Evolutionary conservation across 2,888 invertebrate species (phyloP).

Genomic region (Sarcophaga rosellei): DNA sequence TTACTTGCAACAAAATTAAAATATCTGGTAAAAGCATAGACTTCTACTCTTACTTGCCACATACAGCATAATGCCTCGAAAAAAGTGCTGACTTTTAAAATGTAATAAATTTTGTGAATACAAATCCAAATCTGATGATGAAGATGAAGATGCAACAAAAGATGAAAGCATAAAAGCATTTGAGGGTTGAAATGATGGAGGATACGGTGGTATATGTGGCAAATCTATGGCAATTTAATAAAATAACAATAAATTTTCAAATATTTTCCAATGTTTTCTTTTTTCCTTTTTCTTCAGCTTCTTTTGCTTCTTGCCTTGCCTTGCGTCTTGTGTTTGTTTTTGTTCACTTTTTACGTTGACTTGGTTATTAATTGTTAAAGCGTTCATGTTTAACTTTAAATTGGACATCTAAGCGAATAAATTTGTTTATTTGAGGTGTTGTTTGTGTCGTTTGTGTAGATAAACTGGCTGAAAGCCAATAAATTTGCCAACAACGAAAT

Average conservation of each 20-base stretch:
- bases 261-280: not conserved
- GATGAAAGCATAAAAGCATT: not conserved
- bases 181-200: not conserved
- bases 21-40: no score
- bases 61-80: no score
- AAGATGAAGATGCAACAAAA: not conserved
- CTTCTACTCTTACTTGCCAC: no score
- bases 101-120: slow-evolving; percentile 51
- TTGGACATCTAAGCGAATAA: slow-evolving; percentile 65
- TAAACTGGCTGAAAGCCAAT: slow-evolving; percentile 59
- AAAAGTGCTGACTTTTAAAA: slow-evolving; percentile 46
- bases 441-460: slow-evolving; percentile 24
- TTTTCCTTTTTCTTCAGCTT: not conserved
- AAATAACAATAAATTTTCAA: slow-evolving; percentile 61
- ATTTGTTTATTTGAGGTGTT: slow-evolving; percentile 61
- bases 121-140: slow-evolving; percentile 1
- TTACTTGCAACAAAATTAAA: no score
- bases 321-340: no score
- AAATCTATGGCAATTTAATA: slow-evolving; percentile 61
- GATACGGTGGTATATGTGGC: not conserved
- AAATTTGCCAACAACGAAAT: slow-evolving; percentile 20
- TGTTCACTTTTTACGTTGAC: not conserved
- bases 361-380: slow-evolving; percentile 65
- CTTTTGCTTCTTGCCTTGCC: no score
- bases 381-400: slow-evolving; percentile 68